A percentile compares a stretch with the other conserved stretches of the same genome.
Conservation (phyloP, 2,888 invertebrate genomes). For the Spatulosminthurus flaviceps region DNA sequence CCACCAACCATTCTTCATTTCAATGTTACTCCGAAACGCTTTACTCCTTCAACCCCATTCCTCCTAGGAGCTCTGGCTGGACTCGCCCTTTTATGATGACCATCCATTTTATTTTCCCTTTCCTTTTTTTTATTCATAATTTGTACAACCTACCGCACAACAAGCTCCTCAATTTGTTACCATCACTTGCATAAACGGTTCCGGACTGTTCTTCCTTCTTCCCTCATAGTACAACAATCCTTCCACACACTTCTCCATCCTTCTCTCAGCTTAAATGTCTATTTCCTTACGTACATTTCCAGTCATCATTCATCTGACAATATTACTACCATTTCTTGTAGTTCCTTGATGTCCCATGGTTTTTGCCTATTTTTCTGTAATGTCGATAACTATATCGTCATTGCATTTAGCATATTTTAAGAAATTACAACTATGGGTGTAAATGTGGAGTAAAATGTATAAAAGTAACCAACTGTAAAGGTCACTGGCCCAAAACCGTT, state of each 20-base stretch:
- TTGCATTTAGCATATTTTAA: too few species aligned
- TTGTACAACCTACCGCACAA: slow-evolving; percentile 2
- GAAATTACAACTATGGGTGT: too few species aligned
- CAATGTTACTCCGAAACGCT: too few species aligned
- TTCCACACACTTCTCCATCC: neutral
- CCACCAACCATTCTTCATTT: neutral
- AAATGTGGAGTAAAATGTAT: too few species aligned
- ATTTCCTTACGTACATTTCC: too few species aligned
- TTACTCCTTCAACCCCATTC: slow-evolving; percentile 21
- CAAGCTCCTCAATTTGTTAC: slow-evolving; percentile 25
- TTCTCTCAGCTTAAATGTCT: neutral
- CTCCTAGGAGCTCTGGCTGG: neutral
- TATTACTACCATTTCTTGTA: too few species aligned
- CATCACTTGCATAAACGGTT: slow-evolving; percentile 19
- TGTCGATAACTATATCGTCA: too few species aligned
- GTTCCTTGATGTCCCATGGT: too few species aligned
- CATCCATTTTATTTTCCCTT: slow-evolving; percentile 34
- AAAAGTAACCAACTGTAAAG: too few species aligned
- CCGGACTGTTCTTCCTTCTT: neutral
- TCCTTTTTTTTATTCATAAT: slow-evolving; percentile 24
- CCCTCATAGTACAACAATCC: neutral
- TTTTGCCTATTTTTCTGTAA: too few species aligned
- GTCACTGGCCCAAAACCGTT: too few species aligned
- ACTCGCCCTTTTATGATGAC: slow-evolving; percentile 26
- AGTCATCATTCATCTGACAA: too few species aligned